Evolutionary conservation across 1,140 invertebrate genomes (phyloP).

Genomic region (Drosophila subpulchrella): DNA sequence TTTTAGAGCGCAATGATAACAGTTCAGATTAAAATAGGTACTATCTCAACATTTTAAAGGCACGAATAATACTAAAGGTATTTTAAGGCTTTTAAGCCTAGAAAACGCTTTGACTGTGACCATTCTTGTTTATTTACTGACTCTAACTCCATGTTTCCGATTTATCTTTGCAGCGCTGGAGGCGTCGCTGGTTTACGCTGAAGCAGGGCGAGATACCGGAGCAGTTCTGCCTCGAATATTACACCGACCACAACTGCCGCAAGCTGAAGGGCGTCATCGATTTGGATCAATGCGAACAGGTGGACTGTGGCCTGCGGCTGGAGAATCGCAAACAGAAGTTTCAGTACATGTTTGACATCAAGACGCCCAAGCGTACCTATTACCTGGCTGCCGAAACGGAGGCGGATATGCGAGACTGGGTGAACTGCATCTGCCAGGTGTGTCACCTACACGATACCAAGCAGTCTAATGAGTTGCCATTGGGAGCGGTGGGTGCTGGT

Average conservation of each 20-base stretch:
- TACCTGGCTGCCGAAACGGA: slow-evolving; percentile 96
- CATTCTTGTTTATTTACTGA: background rate
- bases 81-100: too few relatives aligned
- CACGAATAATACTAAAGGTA: too few relatives aligned
- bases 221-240: slow-evolving; percentile 97
- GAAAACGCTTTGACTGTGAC: background rate
- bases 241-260: slow-evolving; percentile 93
- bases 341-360: slow-evolving; percentile 94
- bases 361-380: slow-evolving; percentile 94
- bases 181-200: slow-evolving; percentile 96
- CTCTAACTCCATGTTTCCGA: slow-evolving; percentile 47
- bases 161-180: slow-evolving; percentile 92
- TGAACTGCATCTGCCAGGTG: slow-evolving; percentile 96
- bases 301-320: slow-evolving; percentile 93
- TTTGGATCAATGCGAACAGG: slow-evolving; percentile 97
- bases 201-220: slow-evolving; percentile 95
- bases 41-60: too few relatives aligned
- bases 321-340: slow-evolving; percentile 93
- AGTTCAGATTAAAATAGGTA: too few relatives aligned
- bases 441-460: slow-evolving; percentile 91
- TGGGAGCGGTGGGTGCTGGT: slow-evolving; percentile 59
- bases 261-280: slow-evolving; percentile 96
- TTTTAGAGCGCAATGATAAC: too few relatives aligned
- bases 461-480: slow-evolving; percentile 70
- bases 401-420: slow-evolving; percentile 97